Percentiles rank a stretch among this genome's conserved stretches.
These are phyloP conservation scores for Dicroscelio sp. DNA, from an alignment of 2,888 invertebrate genomes.

Conservation along the genomic window DNA sequence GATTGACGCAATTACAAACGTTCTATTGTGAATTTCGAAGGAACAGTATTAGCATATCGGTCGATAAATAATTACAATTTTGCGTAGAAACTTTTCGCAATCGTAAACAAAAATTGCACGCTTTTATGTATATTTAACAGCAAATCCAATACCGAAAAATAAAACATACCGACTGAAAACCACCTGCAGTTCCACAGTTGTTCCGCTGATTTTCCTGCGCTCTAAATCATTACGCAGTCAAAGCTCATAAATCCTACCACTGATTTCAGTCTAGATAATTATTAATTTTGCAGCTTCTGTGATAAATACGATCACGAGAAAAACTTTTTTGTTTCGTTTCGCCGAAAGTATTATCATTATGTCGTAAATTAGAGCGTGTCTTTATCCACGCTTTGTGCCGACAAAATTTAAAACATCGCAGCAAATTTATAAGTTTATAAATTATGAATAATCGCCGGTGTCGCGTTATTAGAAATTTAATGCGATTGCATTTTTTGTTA, in stretches of 20 bases:
- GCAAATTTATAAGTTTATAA: too few relatives aligned
- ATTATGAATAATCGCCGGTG: too few relatives aligned
- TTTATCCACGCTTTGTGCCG: too few relatives aligned
- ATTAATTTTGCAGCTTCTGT: slow-evolving; percentile 46
- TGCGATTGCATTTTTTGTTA: too few relatives aligned
- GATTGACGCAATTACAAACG: slow-evolving; percentile 45
- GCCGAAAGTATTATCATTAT: too few relatives aligned
- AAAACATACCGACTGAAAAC: slow-evolving; percentile 28
- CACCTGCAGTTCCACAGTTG: slow-evolving; percentile 43
- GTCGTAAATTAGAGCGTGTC: too few relatives aligned
- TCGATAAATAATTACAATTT: neutral
- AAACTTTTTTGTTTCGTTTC: too few relatives aligned
- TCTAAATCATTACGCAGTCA: slow-evolving; percentile 50
- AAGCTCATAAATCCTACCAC: slow-evolving; percentile 35
- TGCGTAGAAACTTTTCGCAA: neutral
- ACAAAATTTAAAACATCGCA: too few relatives aligned
- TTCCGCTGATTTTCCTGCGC: slow-evolving; percentile 26
- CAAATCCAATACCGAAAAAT: slow-evolving; percentile 40
- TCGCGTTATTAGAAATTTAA: too few relatives aligned
- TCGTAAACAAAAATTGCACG: slow-evolving; percentile 12
- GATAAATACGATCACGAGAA: too few relatives aligned
- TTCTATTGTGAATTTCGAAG: neutral
- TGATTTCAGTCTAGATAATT: slow-evolving; percentile 51
- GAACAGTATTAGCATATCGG: neutral
- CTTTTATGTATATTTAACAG: neutral